Evolutionary conservation across 2,113 vertebrate genomes (phyloP).

Genomic region (Abramis brama): DNA sequence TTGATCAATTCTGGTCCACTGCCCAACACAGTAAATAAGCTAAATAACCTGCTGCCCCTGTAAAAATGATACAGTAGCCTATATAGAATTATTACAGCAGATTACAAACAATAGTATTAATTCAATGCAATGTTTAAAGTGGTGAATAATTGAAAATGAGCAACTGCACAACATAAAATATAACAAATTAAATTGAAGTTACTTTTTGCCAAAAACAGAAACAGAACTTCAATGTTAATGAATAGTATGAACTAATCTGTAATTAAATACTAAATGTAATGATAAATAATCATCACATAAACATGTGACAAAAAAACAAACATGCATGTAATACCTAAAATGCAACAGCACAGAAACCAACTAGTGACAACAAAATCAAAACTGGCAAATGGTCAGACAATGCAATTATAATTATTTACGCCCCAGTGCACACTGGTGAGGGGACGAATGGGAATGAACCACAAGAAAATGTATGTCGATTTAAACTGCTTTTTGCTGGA

Average conservation of each 20-base stretch:
- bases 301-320: background rate
- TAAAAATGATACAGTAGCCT: slow-evolving; percentile 6
- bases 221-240: background rate
- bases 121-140: background rate
- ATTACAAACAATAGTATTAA: background rate
- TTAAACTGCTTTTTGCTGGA: slow-evolving; percentile 1
- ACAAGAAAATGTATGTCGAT: background rate
- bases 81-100: background rate
- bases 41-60: background rate
- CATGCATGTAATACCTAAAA: background rate
- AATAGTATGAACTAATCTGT: background rate
- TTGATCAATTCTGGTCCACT: background rate
- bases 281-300: background rate
- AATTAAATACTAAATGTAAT: background rate
- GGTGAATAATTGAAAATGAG: background rate
- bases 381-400: background rate
- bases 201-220: background rate
- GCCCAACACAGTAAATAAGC: background rate
- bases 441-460: background rate
- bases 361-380: background rate
- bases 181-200: background rate
- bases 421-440: background rate
- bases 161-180: background rate
- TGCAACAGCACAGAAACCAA: background rate
- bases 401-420: background rate